These are phyloP conservation scores for Heterodera schachtii DNA, from an alignment of 1,140 invertebrate genomes.

Conservation along the genomic window DNA sequence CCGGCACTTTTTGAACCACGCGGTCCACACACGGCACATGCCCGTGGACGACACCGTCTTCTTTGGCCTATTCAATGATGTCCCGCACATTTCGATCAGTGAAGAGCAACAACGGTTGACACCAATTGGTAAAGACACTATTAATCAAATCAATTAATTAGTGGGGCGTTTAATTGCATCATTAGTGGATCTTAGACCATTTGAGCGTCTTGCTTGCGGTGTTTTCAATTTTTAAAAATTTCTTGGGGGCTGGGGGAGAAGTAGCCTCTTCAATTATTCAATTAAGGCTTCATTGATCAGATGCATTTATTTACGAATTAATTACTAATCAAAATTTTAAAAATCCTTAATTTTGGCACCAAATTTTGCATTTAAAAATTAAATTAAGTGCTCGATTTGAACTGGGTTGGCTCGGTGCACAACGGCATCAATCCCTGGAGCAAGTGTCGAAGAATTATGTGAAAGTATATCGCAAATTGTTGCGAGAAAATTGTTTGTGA, in stretches of 20 bases:
- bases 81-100: conserved; percentile 32
- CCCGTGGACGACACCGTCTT: neutral
- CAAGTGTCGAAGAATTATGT: neutral
- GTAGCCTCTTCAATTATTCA: no score
- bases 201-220: no score
- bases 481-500: neutral
- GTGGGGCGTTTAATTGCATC: no score
- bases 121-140: neutral
- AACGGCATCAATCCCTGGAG: conserved; percentile 13
- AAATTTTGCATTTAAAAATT: neutral
- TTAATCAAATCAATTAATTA: no score
- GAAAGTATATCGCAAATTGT: neutral
- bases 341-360: no score
- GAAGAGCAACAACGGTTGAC: conserved; percentile 15
- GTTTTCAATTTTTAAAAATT: no score
- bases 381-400: neutral
- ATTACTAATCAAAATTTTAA: no score
- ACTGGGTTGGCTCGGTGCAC: conserved; percentile 24
- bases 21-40: conserved; percentile 29
- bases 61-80: conserved; percentile 8
- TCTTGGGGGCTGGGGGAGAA: no score
- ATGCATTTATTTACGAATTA: no score
- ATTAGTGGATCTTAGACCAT: no score
- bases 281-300: no score
- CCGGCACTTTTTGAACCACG: conserved; percentile 19